Evolutionary conservation across 2,888 invertebrate genomes (phyloP).

Genomic region (Acleris cristana): DNA sequence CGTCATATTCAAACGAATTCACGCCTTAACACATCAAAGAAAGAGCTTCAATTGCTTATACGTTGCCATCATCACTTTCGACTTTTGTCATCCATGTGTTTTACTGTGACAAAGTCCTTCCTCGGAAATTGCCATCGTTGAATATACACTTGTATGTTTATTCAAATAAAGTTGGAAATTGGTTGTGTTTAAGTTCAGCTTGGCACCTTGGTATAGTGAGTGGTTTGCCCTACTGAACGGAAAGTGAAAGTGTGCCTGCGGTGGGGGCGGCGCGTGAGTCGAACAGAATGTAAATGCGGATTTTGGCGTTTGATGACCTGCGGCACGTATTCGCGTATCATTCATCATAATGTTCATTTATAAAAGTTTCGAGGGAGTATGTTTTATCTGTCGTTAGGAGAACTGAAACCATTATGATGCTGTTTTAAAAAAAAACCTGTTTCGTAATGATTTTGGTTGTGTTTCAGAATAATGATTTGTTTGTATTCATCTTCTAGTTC

Average conservation of each 20-base stretch:
- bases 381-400: not conserved
- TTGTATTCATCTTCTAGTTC: too few species aligned
- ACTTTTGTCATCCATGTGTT: constrained; percentile 54
- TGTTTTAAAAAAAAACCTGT: too few species aligned
- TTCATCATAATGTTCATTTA: constrained; percentile 31
- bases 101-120: constrained; percentile 56
- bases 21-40: constrained; percentile 35
- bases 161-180: constrained; percentile 39
- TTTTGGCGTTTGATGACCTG: constrained; percentile 75
- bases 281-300: constrained; percentile 71
- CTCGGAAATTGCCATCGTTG: not conserved
- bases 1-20: constrained; percentile 39
- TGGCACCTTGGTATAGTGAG: constrained; percentile 52
- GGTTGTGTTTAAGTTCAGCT: not conserved
- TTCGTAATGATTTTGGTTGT: too few species aligned
- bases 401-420: too few species aligned
- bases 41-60: constrained; percentile 43
- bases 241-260: constrained; percentile 78
- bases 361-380: constrained; percentile 30
- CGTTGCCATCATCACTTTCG: constrained; percentile 54
- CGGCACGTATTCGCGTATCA: constrained; percentile 44
- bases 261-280: constrained; percentile 62
- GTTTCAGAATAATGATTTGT: too few species aligned
- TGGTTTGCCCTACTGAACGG: constrained; percentile 75
- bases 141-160: constrained; percentile 37